Conservation (phyloP, 2,113 vertebrate genomes). For the Mus musculus region GRCm39 chr14:27555001-27555500, state of each 20-base stretch:
- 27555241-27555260: background rate
- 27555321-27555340: background rate
- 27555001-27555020: background rate
- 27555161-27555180: background rate
- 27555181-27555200: background rate
- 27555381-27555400: background rate
- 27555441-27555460: background rate
- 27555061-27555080: too few species aligned
- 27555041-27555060: background rate
- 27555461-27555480: background rate
- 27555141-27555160: background rate
- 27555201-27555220: background rate
- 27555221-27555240: background rate
- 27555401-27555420: background rate
- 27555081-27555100: background rate
- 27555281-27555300: background rate
- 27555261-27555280: background rate
- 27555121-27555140: background rate
- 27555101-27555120: background rate
- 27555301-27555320: background rate
- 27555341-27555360: background rate
- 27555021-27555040: background rate
- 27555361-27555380: background rate
- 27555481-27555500: background rate
- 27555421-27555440: background rate